These are phyloP conservation scores for Dasypus novemcinctus DNA, from an alignment of 2,113 vertebrate species.

Conservation along the genomic window DNA sequence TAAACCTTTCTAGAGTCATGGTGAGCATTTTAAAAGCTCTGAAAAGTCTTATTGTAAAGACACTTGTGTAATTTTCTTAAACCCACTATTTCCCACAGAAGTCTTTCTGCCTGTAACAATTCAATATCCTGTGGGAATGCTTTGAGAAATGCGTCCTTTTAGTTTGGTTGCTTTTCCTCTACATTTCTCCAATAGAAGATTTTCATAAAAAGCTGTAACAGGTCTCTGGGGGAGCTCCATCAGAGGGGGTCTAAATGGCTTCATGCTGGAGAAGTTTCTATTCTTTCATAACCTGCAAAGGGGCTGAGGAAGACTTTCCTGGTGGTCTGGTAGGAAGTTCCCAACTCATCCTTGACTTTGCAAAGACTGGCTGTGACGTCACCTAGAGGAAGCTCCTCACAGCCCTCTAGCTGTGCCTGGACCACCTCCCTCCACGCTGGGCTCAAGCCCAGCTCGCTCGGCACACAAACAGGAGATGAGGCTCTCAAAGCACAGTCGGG, in stretches of 20 bases:
- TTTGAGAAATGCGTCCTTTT: background rate
- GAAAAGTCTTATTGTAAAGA: background rate
- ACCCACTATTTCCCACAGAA: background rate
- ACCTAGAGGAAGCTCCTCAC: accelerated
- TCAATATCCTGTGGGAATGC: background rate
- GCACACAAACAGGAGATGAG: background rate
- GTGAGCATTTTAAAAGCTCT: background rate
- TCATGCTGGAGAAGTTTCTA: background rate
- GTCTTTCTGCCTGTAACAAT: background rate
- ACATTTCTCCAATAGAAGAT: background rate
- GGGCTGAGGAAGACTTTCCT: background rate
- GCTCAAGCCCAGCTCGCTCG: background rate
- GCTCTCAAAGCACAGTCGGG: background rate
- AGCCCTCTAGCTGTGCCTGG: background rate
- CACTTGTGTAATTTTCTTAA: background rate
- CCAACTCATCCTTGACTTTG: background rate
- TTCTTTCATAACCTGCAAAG: background rate
- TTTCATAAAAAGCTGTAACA: background rate
- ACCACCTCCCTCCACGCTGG: background rate
- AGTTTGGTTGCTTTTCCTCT: background rate
- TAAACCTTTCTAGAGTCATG: background rate
- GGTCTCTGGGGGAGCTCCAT: background rate
- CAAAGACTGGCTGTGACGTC: background rate
- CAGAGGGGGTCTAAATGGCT: background rate
- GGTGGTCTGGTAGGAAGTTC: background rate